A percentile compares a stretch with the other conserved stretches of the same genome.
These are phyloP conservation scores for Polymixis flavicincta DNA, from an alignment of 2,888 invertebrate genomes.

Conservation along the genomic window DNA sequence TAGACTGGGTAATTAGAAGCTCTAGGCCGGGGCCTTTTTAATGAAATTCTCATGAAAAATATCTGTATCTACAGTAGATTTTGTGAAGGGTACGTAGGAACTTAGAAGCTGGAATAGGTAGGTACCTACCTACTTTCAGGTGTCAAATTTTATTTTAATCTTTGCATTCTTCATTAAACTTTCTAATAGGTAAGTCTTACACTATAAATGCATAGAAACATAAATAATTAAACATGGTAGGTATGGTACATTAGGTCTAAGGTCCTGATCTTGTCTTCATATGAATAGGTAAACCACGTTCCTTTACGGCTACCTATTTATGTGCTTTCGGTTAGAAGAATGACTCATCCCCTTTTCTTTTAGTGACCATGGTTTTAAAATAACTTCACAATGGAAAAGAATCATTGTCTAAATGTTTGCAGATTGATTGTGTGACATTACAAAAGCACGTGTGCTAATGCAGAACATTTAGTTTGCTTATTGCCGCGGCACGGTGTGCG, in stretches of 20 bases:
- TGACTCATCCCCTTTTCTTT: slow-evolving; percentile 17
- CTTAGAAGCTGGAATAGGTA: background rate
- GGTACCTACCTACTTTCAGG: background rate
- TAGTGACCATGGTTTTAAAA: slow-evolving; percentile 18
- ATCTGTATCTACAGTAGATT: background rate
- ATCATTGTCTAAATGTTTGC: slow-evolving; percentile 73
- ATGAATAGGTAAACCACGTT: background rate
- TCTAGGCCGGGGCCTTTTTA: background rate
- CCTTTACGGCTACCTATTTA: too few species aligned
- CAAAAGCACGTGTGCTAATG: slow-evolving; percentile 82
- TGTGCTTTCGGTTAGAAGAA: background rate
- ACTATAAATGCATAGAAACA: background rate
- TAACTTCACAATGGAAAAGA: slow-evolving; percentile 13
- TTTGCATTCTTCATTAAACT: background rate
- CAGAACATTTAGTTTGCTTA: slow-evolving; percentile 77
- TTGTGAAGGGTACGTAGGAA: background rate
- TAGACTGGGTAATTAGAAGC: background rate
- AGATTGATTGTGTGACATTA: slow-evolving; percentile 76
- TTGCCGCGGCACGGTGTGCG: slow-evolving; percentile 68
- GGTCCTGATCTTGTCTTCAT: background rate
- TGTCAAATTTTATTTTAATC: background rate
- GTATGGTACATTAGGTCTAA: too few species aligned
- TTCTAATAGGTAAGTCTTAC: background rate
- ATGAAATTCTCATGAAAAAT: background rate
- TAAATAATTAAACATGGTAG: too few species aligned